Percentiles rank a stretch among this genome's conserved stretches.
Evolutionary conservation across 2,888 invertebrate species (phyloP).

Genomic region (Acleris emargana): DNA sequence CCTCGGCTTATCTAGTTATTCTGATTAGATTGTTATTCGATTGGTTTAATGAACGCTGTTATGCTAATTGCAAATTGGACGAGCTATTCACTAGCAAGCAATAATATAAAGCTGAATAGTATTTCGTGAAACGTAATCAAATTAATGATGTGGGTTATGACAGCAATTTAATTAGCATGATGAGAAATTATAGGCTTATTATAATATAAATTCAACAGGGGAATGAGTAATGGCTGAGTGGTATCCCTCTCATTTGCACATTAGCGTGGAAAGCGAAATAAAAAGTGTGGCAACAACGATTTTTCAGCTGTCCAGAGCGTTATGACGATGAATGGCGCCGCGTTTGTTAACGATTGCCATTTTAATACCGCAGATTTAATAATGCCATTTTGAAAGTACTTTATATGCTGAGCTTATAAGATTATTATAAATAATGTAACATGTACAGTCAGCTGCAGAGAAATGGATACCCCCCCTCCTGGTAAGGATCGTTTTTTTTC

Average conservation of each 20-base stretch:
- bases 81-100: conserved; percentile 1
- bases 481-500: no score
- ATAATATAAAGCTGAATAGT: neutral
- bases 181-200: no score
- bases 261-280: neutral
- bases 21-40: conserved; percentile 18
- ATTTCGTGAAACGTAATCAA: no score
- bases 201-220: no score
- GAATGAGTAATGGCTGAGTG: no score
- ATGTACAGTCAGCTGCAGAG: no score
- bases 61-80: conserved; percentile 11
- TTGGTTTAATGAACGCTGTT: conserved; percentile 1
- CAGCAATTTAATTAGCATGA: no score
- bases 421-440: no score
- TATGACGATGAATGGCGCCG: conserved; percentile 23
- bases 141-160: no score
- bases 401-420: neutral
- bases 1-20: conserved; percentile 8
- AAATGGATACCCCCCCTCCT: no score
- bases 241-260: no score
- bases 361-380: conserved; percentile 29
- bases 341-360: conserved; percentile 23
- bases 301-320: conserved; percentile 22
- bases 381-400: conserved; percentile 3
- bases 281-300: conserved; percentile 11